Conservation (phyloP, 2,888 invertebrate species). For the Tortrix viridana region DNA sequence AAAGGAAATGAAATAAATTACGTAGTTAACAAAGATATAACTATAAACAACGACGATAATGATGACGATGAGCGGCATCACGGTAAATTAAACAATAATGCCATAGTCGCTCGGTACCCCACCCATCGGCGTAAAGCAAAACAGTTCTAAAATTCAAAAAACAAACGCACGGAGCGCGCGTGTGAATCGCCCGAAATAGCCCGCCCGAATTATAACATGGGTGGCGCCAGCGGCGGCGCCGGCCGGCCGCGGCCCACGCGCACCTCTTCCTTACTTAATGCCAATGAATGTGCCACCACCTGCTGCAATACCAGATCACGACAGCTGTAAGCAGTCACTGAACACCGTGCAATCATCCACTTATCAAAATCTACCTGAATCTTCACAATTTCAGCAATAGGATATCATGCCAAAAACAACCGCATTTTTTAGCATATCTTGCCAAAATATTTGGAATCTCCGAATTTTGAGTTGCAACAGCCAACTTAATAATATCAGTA, state of each 20-base stretch:
- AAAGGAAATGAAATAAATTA: background rate
- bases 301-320: conserved; percentile 7
- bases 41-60: conserved; percentile 15
- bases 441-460: conserved; percentile 4
- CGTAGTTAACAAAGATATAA: background rate
- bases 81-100: conserved; percentile 29
- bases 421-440: conserved; percentile 1
- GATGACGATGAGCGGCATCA: conserved; percentile 25
- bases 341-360: background rate
- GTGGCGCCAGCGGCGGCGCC: conserved; percentile 78
- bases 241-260: conserved; percentile 40
- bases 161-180: conserved; percentile 70
- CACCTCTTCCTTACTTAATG: conserved; percentile 15
- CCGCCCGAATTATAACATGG: conserved; percentile 79
- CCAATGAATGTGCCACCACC: conserved; percentile 26
- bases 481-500: conserved; percentile 13
- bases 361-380: background rate
- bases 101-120: conserved; percentile 25
- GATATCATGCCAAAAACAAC: no score
- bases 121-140: conserved; percentile 39
- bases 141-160: conserved; percentile 64
- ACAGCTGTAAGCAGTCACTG: conserved; percentile 17
- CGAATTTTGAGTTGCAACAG: conserved; percentile 15
- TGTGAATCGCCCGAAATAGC: conserved; percentile 81
- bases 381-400: no score